Conservation (phyloP, 2,888 invertebrate genomes). For the Apodemia duryi region DNA sequence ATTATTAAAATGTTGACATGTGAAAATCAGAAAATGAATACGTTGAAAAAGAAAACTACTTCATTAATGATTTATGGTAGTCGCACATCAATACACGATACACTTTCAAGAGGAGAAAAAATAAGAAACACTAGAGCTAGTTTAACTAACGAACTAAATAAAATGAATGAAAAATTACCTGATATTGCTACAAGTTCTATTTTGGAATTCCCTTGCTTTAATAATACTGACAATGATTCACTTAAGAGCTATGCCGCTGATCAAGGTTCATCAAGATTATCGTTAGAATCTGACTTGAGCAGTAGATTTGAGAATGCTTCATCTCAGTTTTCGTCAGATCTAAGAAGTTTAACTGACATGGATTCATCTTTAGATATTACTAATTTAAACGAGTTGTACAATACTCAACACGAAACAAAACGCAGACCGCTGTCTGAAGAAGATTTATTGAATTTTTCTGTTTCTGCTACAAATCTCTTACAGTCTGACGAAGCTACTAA, state of each 20-base stretch:
- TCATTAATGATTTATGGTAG: conserved; percentile 76
- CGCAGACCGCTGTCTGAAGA: conserved; percentile 5
- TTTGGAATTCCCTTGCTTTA: neutral
- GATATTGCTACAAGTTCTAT: neutral
- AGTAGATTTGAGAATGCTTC: conserved; percentile 11
- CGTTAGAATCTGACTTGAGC: conserved; percentile 1
- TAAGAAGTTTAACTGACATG: conserved; percentile 7
- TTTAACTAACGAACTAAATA: conserved; percentile 57
- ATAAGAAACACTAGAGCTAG: conserved; percentile 68
- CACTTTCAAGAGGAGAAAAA: conserved; percentile 72
- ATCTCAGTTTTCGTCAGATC: neutral
- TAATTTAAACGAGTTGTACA: neutral
- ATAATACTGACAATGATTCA: conserved; percentile 1
- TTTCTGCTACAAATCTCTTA: conserved; percentile 72
- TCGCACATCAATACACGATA: conserved; percentile 72
- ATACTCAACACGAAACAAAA: neutral
- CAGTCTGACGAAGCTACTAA: conserved; percentile 69
- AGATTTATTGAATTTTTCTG: conserved; percentile 72
- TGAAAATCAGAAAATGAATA: conserved; percentile 67
- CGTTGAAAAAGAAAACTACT: conserved; percentile 67
- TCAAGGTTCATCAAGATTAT: conserved; percentile 8
- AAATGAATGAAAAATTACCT: conserved; percentile 31
- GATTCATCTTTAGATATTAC: conserved; percentile 1
- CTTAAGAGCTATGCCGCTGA: conserved; percentile 3
- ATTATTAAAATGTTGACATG: conserved; percentile 70